phyloP scores from a whole-genome alignment of 2,797 vertebrate genomes.

The Orestias chungarensis region DNA sequence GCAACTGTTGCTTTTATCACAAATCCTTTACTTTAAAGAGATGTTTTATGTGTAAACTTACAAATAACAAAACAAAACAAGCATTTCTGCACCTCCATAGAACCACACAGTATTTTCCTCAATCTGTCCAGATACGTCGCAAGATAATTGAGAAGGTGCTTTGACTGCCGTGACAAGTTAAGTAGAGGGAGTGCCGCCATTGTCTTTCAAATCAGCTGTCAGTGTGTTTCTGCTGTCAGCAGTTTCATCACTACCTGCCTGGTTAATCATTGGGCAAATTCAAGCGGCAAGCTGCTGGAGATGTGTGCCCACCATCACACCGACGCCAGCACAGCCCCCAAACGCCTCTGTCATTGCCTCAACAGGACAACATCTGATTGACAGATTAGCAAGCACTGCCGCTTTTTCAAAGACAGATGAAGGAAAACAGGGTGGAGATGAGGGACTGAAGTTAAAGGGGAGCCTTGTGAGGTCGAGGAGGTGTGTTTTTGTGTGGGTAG shows the following conservation, averaged over 20 bases:
- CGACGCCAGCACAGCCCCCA: slow-evolving; percentile 5
- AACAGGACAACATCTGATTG: slow-evolving; percentile 80
- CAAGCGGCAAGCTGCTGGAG: slow-evolving; percentile 72
- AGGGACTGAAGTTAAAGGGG: slow-evolving; percentile 63
- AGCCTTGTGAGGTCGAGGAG: slow-evolving; percentile 45
- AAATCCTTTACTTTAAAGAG: neutral
- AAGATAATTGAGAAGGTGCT: slow-evolving; percentile 76
- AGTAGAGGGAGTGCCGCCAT: slow-evolving; percentile 78
- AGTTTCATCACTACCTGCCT: slow-evolving; percentile 83
- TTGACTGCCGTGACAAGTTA: slow-evolving; percentile 83
- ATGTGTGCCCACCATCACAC: slow-evolving; percentile 68
- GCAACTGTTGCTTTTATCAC: neutral
- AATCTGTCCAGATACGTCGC: slow-evolving; percentile 58
- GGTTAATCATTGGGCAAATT: slow-evolving; percentile 84
- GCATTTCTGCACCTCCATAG: neutral
- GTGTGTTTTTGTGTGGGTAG: slow-evolving; percentile 55
- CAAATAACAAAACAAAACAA: too few species aligned
- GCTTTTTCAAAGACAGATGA: slow-evolving; percentile 73
- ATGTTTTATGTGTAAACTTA: neutral
- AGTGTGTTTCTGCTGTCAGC: slow-evolving; percentile 78
- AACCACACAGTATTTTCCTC: slow-evolving; percentile 41
- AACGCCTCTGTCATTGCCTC: slow-evolving; percentile 61
- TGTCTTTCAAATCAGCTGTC: slow-evolving; percentile 86
- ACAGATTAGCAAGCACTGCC: slow-evolving; percentile 82
- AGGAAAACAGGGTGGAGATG: slow-evolving; percentile 46